These are phyloP conservation scores for Barnardius zonarius DNA, from an alignment of 2,113 vertebrate species.

Conservation along the genomic window DNA sequence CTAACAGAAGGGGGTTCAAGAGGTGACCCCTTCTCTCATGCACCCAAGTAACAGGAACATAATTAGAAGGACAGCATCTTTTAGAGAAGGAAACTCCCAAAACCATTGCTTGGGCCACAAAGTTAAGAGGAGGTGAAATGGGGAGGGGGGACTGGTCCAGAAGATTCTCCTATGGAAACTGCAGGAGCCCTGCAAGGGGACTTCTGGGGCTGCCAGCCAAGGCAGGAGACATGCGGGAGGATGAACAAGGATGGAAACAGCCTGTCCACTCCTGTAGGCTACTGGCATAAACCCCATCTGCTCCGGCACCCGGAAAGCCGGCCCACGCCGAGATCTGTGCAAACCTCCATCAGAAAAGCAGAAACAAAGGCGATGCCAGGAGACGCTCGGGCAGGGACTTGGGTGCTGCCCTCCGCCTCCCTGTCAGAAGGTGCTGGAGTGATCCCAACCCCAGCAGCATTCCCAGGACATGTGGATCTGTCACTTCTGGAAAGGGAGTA, in stretches of 20 bases:
- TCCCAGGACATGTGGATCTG: background rate
- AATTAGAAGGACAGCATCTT: background rate
- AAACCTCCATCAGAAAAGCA: background rate
- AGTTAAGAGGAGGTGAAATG: background rate
- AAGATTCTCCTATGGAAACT: background rate
- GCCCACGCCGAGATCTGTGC: background rate
- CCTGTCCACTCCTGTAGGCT: background rate
- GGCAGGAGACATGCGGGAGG: background rate
- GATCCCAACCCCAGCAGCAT: background rate
- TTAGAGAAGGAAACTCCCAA: background rate
- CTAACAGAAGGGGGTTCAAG: background rate
- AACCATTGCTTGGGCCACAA: background rate
- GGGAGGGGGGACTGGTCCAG: background rate
- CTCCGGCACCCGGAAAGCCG: background rate
- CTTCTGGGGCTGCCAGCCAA: background rate
- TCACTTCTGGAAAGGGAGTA: background rate
- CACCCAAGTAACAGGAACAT: background rate
- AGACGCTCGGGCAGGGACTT: background rate
- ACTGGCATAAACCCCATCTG: background rate
- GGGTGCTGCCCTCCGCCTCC: accelerated
- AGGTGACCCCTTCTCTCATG: background rate
- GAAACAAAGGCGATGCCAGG: background rate
- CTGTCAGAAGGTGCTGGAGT: background rate
- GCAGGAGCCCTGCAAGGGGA: background rate
- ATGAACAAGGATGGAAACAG: background rate